Base-by-base conservation (phyloP, 2,113 vertebrate species). In the Nerophis ophidion region DNA sequence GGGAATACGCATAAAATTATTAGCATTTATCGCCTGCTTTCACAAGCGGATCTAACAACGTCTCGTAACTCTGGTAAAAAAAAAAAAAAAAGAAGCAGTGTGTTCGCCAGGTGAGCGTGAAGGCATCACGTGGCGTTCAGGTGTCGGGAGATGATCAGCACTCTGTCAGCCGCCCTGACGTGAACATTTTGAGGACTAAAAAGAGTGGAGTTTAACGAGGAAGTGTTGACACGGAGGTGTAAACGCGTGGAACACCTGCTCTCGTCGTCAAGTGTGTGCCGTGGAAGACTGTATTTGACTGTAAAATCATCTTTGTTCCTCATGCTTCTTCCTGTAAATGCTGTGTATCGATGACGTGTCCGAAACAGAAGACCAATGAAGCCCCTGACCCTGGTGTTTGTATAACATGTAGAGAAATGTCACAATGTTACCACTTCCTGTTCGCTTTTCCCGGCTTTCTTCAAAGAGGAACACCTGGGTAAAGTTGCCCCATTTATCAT, bases 101-200 rank as follows among this genome's bases (percentile, higher is more conserved):
- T 66, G 70, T 83, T 81, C 75, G 61, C 73, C 63, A 57, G 73
- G 75, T 71, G 76, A 71, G 75, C 65, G 76, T 70, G 71, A 69
- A 76, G 76, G 83, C 77, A 73, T 70, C 76, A 71, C 65, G 46
- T 71, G 70, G 66, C 67, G 81, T 82, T 85, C 79, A 79, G 77
- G 77, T 80, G 81, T 77, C 69, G 71, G 76, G 68, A 77, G 71
- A 64, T 89, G 88, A 90, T 88, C 84, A 88, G 85, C 84, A 86
- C 88, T 90, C 89, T 89, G 89, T 91, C 87, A 85, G 81, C 73
- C 81, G 90, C 81, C 81, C 80, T 83, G 86, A 85, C 88, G 2
- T 3, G 26, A 26, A 26, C 26, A 26, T 26, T 26, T 26, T 26
- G 26, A 26, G 26, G 26, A 26, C 26, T 26, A 26, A 26, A 26